Conservation (phyloP, 2,797 vertebrate species). For the Picus viridis region DNA sequence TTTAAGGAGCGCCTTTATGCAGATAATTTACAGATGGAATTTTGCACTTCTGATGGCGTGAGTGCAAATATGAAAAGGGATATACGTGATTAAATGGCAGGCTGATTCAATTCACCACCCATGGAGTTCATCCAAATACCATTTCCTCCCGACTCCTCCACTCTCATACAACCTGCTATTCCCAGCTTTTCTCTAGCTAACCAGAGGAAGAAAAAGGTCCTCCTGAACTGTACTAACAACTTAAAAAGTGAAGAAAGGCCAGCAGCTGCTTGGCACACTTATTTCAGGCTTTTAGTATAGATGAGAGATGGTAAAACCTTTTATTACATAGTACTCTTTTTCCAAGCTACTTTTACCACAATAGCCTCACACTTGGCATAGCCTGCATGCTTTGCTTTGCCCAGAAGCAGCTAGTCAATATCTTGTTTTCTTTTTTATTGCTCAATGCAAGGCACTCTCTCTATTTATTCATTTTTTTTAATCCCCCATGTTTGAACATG, state of each 20-base stretch:
- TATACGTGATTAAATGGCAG: background rate
- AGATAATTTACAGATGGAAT: constrained; percentile 5
- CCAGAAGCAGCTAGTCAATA: background rate
- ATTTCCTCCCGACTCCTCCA: background rate
- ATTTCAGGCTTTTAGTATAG: background rate
- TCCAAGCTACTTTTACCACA: background rate
- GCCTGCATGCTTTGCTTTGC: background rate
- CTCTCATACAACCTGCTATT: background rate
- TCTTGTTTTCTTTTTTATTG: background rate
- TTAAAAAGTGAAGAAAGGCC: background rate
- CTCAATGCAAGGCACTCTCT: background rate
- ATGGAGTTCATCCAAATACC: background rate
- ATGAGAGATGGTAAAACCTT: background rate
- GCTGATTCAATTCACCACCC: background rate
- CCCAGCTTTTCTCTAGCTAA: background rate
- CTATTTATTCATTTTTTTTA: background rate
- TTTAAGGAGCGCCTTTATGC: background rate
- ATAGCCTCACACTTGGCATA: background rate
- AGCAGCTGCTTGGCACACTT: background rate
- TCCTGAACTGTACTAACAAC: background rate
- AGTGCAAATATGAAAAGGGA: background rate
- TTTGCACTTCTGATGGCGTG: background rate
- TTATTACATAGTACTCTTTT: background rate
- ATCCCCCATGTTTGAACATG: background rate
- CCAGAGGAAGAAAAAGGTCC: background rate